Conservation (phyloP, 2,797 vertebrate genomes). For the Pygocentrus nattereri region DNA sequence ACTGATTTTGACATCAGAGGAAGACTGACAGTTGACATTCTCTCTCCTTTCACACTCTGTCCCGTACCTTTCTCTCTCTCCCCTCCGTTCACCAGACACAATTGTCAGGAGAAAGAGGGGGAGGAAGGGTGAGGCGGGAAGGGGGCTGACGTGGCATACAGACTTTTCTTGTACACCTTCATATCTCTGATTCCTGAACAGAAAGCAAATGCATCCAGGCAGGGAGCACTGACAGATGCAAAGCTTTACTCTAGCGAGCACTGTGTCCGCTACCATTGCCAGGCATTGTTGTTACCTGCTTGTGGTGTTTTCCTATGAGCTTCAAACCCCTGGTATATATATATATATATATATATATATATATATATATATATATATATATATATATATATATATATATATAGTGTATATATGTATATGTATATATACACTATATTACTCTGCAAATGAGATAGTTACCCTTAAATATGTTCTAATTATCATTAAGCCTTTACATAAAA, state of each 20-base stretch:
- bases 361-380: no score
- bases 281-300: constrained; percentile 31
- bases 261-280: constrained; percentile 29
- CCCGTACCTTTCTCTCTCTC: constrained; percentile 71
- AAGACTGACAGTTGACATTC: constrained; percentile 88
- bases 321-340: no score
- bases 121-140: not conserved
- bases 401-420: no score
- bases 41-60: constrained; percentile 71
- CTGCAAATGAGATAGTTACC: no score
- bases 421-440: no score
- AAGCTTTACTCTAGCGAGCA: constrained; percentile 27
- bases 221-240: not conserved
- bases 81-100: constrained; percentile 69
- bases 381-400: no score
- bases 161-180: constrained; percentile 38
- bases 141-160: constrained; percentile 46
- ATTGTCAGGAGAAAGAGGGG: constrained; percentile 73
- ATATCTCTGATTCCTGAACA: constrained; percentile 57
- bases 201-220: constrained; percentile 6
- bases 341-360: no score
- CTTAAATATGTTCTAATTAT: no score
- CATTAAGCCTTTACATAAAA: no score
- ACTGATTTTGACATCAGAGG: constrained; percentile 66
- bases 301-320: constrained; percentile 11